These are phyloP conservation scores for Megathymus violae DNA, from an alignment of 1,140 invertebrate genomes.

Conservation along the genomic window DNA sequence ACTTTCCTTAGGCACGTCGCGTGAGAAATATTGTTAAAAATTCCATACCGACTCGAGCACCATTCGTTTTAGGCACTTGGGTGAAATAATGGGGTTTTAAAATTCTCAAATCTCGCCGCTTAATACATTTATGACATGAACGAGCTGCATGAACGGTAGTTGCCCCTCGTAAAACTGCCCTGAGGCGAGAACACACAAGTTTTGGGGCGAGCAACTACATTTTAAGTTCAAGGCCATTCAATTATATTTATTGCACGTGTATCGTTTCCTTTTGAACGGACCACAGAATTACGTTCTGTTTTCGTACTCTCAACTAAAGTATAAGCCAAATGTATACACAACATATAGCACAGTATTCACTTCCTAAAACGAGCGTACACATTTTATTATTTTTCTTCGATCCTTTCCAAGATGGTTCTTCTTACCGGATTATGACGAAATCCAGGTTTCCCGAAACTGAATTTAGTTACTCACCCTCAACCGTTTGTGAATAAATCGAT, in stretches of 20 bases:
- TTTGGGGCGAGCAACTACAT: conserved; percentile 51
- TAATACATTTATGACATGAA: conserved; percentile 38
- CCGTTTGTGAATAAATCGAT: conserved; percentile 7
- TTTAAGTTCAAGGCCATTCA: conserved; percentile 66
- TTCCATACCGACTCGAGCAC: conserved; percentile 26
- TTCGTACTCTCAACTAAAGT: conserved; percentile 14
- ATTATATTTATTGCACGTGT: conserved; percentile 60
- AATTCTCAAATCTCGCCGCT: conserved; percentile 32
- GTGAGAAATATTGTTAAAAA: conserved; percentile 35
- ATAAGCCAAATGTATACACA: conserved; percentile 20
- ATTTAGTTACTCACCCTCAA: conserved; percentile 24
- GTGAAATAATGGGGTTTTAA: conserved; percentile 26
- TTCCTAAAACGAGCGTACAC: conserved; percentile 21
- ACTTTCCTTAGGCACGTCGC: conserved; percentile 27
- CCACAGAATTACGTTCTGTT: conserved; percentile 10
- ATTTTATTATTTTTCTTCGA: conserved; percentile 32
- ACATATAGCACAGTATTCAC: conserved; percentile 5
- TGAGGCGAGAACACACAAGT: conserved; percentile 41
- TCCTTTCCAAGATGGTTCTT: conserved; percentile 27
- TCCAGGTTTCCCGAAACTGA: conserved; percentile 19
- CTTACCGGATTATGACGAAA: conserved; percentile 27
- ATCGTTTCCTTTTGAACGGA: conserved; percentile 57
- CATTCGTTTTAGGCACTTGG: conserved; percentile 31
- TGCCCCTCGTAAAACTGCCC: conserved; percentile 32
- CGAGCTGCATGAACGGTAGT: conserved; percentile 16